Evolutionary conservation across 2,113 vertebrate genomes (phyloP).

Genomic region (Oreochromis spilurus): DNA sequence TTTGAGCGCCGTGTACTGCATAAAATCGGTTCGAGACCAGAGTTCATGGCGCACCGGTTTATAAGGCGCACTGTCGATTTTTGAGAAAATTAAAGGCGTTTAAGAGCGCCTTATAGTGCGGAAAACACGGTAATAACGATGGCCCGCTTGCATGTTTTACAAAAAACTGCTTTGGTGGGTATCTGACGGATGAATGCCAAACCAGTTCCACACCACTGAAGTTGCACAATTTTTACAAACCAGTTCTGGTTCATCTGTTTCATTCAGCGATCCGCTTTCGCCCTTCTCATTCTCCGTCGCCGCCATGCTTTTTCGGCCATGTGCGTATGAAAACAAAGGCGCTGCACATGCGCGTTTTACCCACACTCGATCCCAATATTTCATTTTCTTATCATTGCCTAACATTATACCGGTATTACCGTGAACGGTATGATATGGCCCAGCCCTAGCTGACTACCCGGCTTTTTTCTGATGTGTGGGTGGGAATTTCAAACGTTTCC

Average conservation of each 20-base stretch:
- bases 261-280: fast-evolving
- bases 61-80: too few species aligned
- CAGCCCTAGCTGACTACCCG: not conserved
- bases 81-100: too few species aligned
- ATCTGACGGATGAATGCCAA: not conserved
- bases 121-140: not conserved
- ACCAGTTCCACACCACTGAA: not conserved
- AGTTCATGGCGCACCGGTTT: too few species aligned
- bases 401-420: not conserved
- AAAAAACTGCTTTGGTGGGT: not conserved
- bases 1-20: too few species aligned
- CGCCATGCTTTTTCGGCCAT: not conserved
- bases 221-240: not conserved
- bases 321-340: not conserved
- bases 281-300: fast-evolving
- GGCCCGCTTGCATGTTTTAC: fast-evolving
- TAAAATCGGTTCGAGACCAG: too few species aligned
- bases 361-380: not conserved
- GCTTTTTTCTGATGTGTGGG: not conserved
- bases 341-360: not conserved
- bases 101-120: too few species aligned
- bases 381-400: not conserved
- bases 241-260: fast-evolving
- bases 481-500: too few species aligned
- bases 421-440: not conserved